Evolutionary conservation across 2,888 invertebrate genomes (phyloP), one percentile per base, ranked within the genome.

Genomic region (Dilophus febrilis): DNA sequence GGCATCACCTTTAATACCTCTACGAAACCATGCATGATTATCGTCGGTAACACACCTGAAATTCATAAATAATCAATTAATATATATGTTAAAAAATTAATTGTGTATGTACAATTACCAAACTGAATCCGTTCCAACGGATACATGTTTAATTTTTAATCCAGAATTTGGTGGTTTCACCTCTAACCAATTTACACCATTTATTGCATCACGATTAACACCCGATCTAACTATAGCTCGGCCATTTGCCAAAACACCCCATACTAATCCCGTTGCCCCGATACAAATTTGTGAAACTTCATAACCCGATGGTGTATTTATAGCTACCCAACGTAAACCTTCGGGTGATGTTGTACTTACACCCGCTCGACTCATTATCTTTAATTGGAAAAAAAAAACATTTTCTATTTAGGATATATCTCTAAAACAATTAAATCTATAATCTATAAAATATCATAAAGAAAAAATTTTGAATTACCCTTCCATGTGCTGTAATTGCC

Each of bases 401-500:
- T 40, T 41, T 42, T 37, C 35, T 27, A 35, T 33, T 42, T 36
- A 41, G 36, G 12, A 44, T 43, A 43, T 19, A 29, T 34, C 17
- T 16, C 13, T 18, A 16, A 28, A 27, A 22, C 22, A 22, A 22
- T 22, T 22, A 36, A 14, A 39, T 27, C 38, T 34, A 31, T 22
- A 33, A 32, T 45, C 48, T 53, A 29, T 29, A 29, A 8, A n/a
- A 6, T 8, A 8, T 6, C 22, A 22, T 22, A 22, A 6, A 22
- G 4, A 22, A 6, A 22, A n/a, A 22, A 22, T 22, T 8, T 22
- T 22, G 4, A 16, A n/a, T 56, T 61, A 81, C 85, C 54, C 88
- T 67, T 39, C 91, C 91, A 55, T 87, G 81, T 27, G 90, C 82
- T 22, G 92, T 92, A 39, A 92, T 84, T 10, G 88, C 85, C 92